Evolutionary conservation across 2,113 vertebrate species (phyloP), one percentile per base, ranked within the genome.

Genomic region (Thinocorus orbignyianus): DNA sequence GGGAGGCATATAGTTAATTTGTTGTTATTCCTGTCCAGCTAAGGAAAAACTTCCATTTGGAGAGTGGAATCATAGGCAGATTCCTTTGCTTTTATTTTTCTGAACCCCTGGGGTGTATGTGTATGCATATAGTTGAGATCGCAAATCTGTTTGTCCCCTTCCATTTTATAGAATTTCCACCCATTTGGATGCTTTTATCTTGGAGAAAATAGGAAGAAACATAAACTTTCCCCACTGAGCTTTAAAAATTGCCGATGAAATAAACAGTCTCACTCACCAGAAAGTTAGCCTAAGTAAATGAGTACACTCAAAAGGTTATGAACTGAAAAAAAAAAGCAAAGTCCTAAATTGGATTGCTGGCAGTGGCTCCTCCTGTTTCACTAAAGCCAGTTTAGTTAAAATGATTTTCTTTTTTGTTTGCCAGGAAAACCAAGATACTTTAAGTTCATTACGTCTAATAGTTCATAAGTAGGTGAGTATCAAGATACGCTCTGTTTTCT

Each of bases 341-440:
- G 70, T 13, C 52, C 51, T 81, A 55, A 91, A 93, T 64, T 91
- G 90, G 84, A 79, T 89, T 95, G 87, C 93, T 96, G 90, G 90
- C 88, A 89, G 92, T 78, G 85, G 44, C 48, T 87, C 70, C 81
- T 95, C 42, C 7, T 69, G 81, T 85, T 94, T 94, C 78, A 64
- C 57, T 81, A 46, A 37, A 81, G 48, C 28, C 65, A 85, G 70
- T 78, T 89, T 11, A 64, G 92, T 71, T 91, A 79, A 94, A 93
- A 85, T 44, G 0, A 22, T 79, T 90, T 97, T 71, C 72, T 55
- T 77, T 91, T 91, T 74, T 78, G 81, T 81, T 95, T 91, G 69
- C 87, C 95, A 87, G 87, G 95, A 89, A 93, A 91, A 94, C 28
- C 2, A 3, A 85, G 51, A 89, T 85, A 69, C 48, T 96, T 69